A percentile compares a stretch with the other conserved stretches of the same genome.
Conservation (phyloP, 2,797 vertebrate species). For the Corythornis leucogaster region DNA sequence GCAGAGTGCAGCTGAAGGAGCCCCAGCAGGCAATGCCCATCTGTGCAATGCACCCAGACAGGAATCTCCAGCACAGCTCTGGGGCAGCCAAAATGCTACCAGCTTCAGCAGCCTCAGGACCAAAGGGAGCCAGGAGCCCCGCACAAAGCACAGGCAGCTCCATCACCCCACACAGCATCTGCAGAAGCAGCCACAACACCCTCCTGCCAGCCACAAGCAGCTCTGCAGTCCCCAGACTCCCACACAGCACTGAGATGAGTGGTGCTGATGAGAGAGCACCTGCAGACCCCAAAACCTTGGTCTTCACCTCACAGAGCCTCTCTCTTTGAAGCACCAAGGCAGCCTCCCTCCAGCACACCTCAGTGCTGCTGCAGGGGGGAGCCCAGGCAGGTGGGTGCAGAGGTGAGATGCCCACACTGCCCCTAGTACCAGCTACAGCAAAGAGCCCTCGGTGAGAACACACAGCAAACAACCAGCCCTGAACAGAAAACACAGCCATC, state of each 20-base stretch:
- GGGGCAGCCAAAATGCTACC: accelerated
- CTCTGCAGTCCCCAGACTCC: accelerated
- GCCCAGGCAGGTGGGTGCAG: accelerated
- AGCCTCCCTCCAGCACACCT: not conserved
- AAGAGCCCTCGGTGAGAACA: not conserved
- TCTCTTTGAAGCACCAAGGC: not conserved
- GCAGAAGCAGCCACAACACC: accelerated
- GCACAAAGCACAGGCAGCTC: not conserved
- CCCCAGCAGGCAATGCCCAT: accelerated
- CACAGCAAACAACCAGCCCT: not conserved
- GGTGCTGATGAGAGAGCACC: not conserved
- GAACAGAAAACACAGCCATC: not conserved
- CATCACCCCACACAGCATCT: not conserved
- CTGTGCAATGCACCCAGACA: accelerated
- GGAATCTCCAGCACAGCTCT: accelerated
- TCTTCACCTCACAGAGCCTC: not conserved
- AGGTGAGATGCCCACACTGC: not conserved
- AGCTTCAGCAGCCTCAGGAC: not conserved
- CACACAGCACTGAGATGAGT: not conserved
- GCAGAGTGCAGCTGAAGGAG: not conserved
- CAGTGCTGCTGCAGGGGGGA: not conserved
- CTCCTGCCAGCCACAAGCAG: not conserved
- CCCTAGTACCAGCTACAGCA: not conserved
- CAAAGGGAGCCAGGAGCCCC: accelerated
- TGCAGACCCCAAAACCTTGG: not conserved